Percentiles rank a stretch among this genome's conserved stretches.
Evolutionary conservation across 2,797 vertebrate genomes (phyloP).

Genomic region (Melanotaenia trifasciata): DNA sequence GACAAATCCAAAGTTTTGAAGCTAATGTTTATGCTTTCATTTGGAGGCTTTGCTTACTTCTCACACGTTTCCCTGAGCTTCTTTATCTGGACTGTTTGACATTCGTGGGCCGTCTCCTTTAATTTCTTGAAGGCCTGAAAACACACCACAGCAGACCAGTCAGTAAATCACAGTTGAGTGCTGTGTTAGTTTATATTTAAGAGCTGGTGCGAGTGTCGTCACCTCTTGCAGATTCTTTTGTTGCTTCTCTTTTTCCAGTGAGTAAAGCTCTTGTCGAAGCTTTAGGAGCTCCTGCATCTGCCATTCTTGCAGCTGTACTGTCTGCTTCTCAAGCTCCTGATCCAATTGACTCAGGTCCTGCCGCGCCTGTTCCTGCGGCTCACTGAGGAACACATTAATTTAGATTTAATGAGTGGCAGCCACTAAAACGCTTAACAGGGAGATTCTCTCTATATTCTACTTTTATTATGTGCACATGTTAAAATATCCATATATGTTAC

Average conservation of each 20-base stretch:
- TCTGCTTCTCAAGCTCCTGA: conserved; percentile 75
- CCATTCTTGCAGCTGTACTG: conserved; percentile 80
- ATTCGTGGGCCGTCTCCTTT: conserved; percentile 80
- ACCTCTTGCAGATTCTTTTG: conserved; percentile 84
- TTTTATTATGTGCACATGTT: neutral
- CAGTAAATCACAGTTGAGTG: conserved; percentile 8
- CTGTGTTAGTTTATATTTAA: neutral
- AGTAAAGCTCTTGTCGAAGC: conserved; percentile 80
- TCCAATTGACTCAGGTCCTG: conserved; percentile 70
- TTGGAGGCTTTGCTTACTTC: conserved; percentile 74
- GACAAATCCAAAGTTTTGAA: too few relatives aligned
- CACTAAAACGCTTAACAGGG: neutral
- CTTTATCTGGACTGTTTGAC: conserved; percentile 84
- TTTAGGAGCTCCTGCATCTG: conserved; percentile 86
- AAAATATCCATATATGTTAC: neutral
- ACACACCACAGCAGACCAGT: conserved; percentile 31
- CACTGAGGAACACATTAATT: conserved; percentile 52
- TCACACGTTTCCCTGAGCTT: conserved; percentile 87
- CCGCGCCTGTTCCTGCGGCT: conserved; percentile 66
- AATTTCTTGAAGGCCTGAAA: conserved; percentile 84
- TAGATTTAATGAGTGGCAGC: neutral
- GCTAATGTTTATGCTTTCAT: neutral
- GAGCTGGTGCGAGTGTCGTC: neutral
- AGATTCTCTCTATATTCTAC: neutral
- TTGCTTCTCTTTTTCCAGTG: conserved; percentile 78